phyloP scores from a whole-genome alignment of 2,888 invertebrate species.

The Harpagoxenus sublaevis region DNA sequence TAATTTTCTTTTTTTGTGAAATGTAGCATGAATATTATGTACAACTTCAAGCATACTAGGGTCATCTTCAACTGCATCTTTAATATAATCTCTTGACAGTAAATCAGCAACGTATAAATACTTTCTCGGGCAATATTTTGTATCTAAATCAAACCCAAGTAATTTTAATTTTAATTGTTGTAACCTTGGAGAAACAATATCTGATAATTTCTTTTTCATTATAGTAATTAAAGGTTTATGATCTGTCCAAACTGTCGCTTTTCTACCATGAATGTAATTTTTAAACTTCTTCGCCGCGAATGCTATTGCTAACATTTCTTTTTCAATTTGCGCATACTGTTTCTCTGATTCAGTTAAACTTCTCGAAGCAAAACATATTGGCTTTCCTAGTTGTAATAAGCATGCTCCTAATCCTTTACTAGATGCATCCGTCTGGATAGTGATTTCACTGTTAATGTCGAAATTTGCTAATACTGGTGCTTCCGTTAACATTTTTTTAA shows the following conservation, averaged over 20 bases:
- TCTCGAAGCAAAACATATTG: too few relatives aligned
- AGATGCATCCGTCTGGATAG: too few relatives aligned
- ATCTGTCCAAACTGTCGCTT: not conserved
- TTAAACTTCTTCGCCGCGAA: too few relatives aligned
- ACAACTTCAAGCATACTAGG: not conserved
- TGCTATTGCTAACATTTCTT: too few relatives aligned
- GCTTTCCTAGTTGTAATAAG: too few relatives aligned
- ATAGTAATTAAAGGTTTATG: not conserved
- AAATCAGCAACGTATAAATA: not conserved
- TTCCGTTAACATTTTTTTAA: too few relatives aligned
- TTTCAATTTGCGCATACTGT: too few relatives aligned
- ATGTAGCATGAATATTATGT: not conserved
- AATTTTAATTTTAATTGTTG: not conserved
- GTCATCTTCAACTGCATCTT: not conserved
- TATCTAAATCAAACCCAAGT: not conserved
- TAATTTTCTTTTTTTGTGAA: not conserved
- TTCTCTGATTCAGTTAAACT: too few relatives aligned
- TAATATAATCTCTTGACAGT: not conserved
- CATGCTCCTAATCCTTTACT: too few relatives aligned
- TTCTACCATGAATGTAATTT: not conserved
- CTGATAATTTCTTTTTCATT: not conserved
- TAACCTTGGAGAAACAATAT: not conserved
- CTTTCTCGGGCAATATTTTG: not conserved
- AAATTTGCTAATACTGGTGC: too few relatives aligned
- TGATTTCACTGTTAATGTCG: too few relatives aligned